Conservation (phyloP, 37 sponge, comb jelly and placozoan genomes). For the Chondrilla cf. caribensis region DNA sequence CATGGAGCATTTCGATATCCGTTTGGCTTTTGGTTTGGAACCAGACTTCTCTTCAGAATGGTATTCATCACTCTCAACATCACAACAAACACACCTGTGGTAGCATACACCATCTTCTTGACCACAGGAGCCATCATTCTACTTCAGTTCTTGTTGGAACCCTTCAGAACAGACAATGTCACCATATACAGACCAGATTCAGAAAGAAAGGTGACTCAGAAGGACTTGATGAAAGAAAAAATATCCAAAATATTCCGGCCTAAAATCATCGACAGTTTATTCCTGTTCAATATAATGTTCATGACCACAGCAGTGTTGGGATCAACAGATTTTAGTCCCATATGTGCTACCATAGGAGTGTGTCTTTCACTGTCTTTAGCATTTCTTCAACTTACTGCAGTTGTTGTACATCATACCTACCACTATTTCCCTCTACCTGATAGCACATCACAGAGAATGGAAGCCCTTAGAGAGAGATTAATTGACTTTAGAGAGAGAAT, state of each 20-base stretch:
- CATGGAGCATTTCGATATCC: neutral
- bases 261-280: neutral
- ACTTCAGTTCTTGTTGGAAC: neutral
- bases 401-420: neutral
- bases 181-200: no score
- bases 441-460: neutral
- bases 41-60: neutral
- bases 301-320: neutral
- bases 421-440: neutral
- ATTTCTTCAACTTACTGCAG: neutral
- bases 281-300: neutral
- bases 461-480: neutral
- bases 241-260: neutral
- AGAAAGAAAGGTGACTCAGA: no score
- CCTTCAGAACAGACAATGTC: neutral
- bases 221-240: no score
- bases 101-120: neutral
- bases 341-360: neutral
- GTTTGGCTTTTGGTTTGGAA: conserved; percentile 5
- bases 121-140: neutral
- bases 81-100: neutral
- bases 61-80: neutral
- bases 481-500: neutral
- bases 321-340: no score
- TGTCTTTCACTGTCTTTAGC: neutral